These are phyloP conservation scores for Alaudala cheleensis DNA, from an alignment of 2,113 vertebrate genomes.

Conservation along the genomic window DNA sequence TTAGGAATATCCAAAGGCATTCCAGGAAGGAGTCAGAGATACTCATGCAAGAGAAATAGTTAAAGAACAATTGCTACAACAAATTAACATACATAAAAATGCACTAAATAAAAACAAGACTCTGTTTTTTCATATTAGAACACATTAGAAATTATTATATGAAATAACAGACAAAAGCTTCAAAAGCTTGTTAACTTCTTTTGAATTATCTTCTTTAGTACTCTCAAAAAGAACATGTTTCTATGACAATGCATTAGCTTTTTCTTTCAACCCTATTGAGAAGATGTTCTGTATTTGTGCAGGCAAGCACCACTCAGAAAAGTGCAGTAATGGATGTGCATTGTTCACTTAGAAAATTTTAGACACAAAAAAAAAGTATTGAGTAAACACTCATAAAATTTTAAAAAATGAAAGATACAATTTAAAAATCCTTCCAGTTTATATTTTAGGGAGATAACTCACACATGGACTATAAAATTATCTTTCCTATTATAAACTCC, in stretches of 20 bases:
- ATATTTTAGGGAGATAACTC: slow-evolving; percentile 1
- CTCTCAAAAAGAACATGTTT: not conserved
- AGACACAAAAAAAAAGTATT: not conserved
- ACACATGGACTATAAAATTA: slow-evolving; percentile 12
- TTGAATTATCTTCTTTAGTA: not conserved
- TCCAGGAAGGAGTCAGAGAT: not conserved
- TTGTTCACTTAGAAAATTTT: not conserved
- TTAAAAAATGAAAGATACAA: not conserved
- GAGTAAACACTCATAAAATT: not conserved
- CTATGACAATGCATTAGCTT: not conserved
- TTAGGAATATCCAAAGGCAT: not conserved
- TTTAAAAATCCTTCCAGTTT: not conserved
- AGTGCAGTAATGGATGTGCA: not conserved
- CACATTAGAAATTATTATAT: not conserved
- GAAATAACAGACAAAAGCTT: not conserved
- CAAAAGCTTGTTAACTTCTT: not conserved
- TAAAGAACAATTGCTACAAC: not conserved
- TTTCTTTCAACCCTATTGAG: not conserved
- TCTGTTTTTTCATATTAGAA: not conserved
- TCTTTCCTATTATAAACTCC: slow-evolving; percentile 21
- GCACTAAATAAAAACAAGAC: not conserved
- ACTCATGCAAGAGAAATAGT: not conserved
- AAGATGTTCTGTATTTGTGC: not conserved
- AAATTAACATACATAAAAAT: not conserved
- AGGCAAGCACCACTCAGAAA: not conserved